phyloP scores from a whole-genome alignment of 2,797 vertebrate genomes.

The Jordanella pulchra region DNA sequence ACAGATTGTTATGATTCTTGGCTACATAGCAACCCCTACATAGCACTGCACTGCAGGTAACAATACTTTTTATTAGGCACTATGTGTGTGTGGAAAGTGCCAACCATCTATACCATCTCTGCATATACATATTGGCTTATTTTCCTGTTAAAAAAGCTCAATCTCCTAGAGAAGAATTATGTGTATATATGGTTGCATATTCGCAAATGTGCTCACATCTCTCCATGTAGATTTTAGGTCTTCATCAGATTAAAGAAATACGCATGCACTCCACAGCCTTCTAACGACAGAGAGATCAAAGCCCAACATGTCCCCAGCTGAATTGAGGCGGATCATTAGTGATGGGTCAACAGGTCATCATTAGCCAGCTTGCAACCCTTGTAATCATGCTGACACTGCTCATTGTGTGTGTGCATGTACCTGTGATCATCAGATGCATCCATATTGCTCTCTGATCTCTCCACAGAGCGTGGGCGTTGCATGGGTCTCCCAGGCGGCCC shows the following conservation, averaged over 20 bases:
- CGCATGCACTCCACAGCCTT: conserved; percentile 39
- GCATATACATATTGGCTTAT: conserved; percentile 2
- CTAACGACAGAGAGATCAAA: conserved; percentile 78
- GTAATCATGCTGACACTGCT: conserved; percentile 51
- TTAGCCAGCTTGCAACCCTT: conserved; percentile 58
- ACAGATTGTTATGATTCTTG: no score
- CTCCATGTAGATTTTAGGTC: conserved; percentile 47
- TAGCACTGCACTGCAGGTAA: no score
- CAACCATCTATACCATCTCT: not conserved
- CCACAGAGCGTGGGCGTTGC: conserved; percentile 67
- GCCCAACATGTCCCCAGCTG: conserved; percentile 60
- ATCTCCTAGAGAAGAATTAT: not conserved
- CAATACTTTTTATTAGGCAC: not conserved
- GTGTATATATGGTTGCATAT: not conserved
- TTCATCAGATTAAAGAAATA: conserved; percentile 61
- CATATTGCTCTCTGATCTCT: conserved; percentile 64
- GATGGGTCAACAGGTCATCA: conserved; percentile 72
- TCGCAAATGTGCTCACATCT: not conserved
- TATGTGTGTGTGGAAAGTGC: not conserved
- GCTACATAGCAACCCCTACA: no score
- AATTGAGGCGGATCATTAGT: conserved; percentile 67
- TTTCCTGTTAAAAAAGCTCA: not conserved
- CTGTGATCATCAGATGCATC: conserved; percentile 52
- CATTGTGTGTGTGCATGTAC: conserved; percentile 23
- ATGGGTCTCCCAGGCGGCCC: conserved; percentile 64